phyloP scores from a whole-genome alignment of 2,888 invertebrate species.

The Hedya salicella region DNA sequence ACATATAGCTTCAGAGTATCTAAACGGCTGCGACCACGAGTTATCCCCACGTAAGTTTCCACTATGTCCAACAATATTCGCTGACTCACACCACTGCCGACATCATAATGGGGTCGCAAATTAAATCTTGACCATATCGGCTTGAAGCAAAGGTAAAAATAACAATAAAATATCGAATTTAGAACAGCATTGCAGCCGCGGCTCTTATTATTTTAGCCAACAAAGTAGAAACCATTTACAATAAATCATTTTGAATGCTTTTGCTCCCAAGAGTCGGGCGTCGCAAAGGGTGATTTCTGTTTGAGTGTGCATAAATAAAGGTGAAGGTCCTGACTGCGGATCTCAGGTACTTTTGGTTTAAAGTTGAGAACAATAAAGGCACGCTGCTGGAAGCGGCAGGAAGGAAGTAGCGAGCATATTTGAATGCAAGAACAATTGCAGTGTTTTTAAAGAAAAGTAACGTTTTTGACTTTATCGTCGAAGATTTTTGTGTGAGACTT shows the following conservation, averaged over 20 bases:
- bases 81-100: slow-evolving; percentile 62
- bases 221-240: slow-evolving; percentile 86
- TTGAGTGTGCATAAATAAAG: slow-evolving; percentile 84
- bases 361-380: slow-evolving; percentile 52
- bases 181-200: slow-evolving; percentile 76
- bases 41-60: too few species aligned
- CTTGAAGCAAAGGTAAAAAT: slow-evolving; percentile 66
- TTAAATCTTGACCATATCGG: slow-evolving; percentile 68
- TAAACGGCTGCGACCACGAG: too few species aligned
- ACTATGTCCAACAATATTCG: slow-evolving; percentile 44
- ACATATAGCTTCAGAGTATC: too few species aligned
- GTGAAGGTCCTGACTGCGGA: slow-evolving; percentile 79
- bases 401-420: slow-evolving; percentile 7
- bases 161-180: slow-evolving; percentile 81
- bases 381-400: slow-evolving; percentile 51
- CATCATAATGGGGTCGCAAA: slow-evolving; percentile 69
- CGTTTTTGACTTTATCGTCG: neutral
- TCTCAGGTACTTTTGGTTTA: slow-evolving; percentile 74
- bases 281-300: slow-evolving; percentile 85
- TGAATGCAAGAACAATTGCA: slow-evolving; percentile 1
- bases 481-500: neutral
- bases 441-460: neutral
- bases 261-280: slow-evolving; percentile 81
- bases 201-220: slow-evolving; percentile 84
- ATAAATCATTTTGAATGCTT: slow-evolving; percentile 85